Base-by-base conservation (phyloP, 2,888 invertebrate species). In the Euplagia quadripunctaria region DNA sequence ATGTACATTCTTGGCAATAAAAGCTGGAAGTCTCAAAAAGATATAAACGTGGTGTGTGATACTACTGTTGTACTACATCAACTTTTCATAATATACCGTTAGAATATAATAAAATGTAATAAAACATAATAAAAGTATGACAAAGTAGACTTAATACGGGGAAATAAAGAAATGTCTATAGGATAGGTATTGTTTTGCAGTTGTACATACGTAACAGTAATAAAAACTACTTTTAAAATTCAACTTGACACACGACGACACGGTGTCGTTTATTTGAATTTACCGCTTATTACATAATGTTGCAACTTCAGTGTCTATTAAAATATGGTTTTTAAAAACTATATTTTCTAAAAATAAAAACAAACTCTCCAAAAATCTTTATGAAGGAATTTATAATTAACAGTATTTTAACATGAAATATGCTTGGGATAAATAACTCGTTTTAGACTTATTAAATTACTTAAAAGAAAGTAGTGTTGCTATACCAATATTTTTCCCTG, bases 181-280 rank as follows among this genome's bases (percentile, higher is more conserved):
- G 5, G 43, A 46, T 9, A 6, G 6, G 4, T 4, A 14, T 14
- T 31, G 14, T 61, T 61, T 61, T 61, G 61, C 14, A 61, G 61
- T 61, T 31, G 5, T 61, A 11, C 31, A 9, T 46, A 46, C 55
- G 55, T n/a, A 64, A 5, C 64, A 43, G 41, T 6, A 46, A 41
- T 66, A 14, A 66, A 51, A 66, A 49, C 31, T 31, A 31, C 14
- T 66, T 66, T 16, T 46, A 20, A 31, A 49, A 31, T 16, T 31
- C 31, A 12, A 16, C 49, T 41, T 66, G 65, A 49, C 14, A 65
- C 46, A 43, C 1, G 8, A 9, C 8, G 31, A 41, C 12, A 7
- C 1, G 7, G n/a, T 42, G 67, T 76, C 79, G 75, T 12, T 17
- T 73, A 79, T 88, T 89, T 82, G 78, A 88, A 88, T 88, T 86